Evolutionary conservation across 2,113 vertebrate genomes (phyloP).

Genomic region (Arothron firmamentum): DNA sequence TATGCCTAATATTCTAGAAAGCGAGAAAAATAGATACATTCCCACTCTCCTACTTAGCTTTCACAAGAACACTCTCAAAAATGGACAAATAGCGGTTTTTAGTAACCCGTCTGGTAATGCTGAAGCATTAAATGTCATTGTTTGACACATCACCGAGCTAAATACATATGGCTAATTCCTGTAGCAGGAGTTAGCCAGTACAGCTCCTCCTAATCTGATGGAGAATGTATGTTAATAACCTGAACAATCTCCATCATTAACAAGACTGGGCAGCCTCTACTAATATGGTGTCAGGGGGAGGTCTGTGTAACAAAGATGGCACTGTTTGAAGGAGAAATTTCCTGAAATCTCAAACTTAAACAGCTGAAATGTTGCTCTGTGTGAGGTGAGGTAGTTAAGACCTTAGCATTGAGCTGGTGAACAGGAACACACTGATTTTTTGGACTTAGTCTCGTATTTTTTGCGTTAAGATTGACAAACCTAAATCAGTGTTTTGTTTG

Average conservation of each 20-base stretch:
- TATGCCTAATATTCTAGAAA: constrained; percentile 25
- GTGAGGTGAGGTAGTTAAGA: constrained; percentile 46
- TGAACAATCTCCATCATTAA: constrained; percentile 70
- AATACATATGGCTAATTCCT: constrained; percentile 47
- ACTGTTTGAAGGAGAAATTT: constrained; percentile 48
- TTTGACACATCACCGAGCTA: constrained; percentile 34
- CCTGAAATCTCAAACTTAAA: constrained; percentile 12
- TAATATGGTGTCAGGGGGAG: constrained; percentile 38
- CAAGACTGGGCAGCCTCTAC: constrained; percentile 34
- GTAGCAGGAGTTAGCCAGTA: constrained; percentile 30
- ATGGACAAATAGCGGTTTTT: constrained; percentile 35
- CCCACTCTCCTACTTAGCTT: constrained; percentile 33
- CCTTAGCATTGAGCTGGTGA: constrained; percentile 25
- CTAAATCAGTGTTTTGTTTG: constrained; percentile 22
- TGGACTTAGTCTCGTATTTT: constrained; percentile 37
- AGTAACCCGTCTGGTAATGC: constrained; percentile 39
- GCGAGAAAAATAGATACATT: constrained; percentile 19
- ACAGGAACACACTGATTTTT: constrained; percentile 42
- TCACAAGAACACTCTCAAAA: constrained; percentile 18
- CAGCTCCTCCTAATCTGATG: constrained; percentile 73
- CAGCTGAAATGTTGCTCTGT: constrained; percentile 49
- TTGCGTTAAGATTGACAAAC: constrained; percentile 46
- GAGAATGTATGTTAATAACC: constrained; percentile 79
- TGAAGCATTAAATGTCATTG: constrained; percentile 37
- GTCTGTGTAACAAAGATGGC: constrained; percentile 54